Base-by-base conservation (phyloP, 2,113 vertebrate genomes). In the Chaetodon auriga region DNA sequence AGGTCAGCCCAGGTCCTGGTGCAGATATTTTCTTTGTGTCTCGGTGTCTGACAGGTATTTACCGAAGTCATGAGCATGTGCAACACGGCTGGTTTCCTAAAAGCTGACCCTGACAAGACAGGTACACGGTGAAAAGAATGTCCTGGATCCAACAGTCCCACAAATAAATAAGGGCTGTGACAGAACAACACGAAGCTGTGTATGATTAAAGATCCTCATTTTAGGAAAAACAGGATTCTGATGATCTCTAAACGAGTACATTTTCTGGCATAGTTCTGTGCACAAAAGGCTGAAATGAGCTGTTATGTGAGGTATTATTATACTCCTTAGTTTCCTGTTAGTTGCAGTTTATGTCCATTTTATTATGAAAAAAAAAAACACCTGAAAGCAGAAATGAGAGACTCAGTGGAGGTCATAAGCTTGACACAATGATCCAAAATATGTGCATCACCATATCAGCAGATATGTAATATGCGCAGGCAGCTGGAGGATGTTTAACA, bases 321-420 rank as follows among this genome's bases (percentile, higher is more conserved):
- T 69, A 16, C 81, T 86, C 68, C 16, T 80, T 8, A 60, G 79
- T 79, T 85, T 84, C 55, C 74, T 68, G 71, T 84, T 82, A 86
- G 76, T 86, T 90, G 85, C 66, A 87, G 55, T 82, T 58, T 57
- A 61, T 66, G 18, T 77, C 45, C 66, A 81, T 86, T 8, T 58
- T 89, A 63, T 87, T 82, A 63, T 30, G 82, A 71, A 83, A 62
- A 49, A 46, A 71, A 83, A 62, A 49, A 46, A 35, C 25, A 51
- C 18, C 66, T 25, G 51, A 81, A 2, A 46, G 60, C 2, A 53
- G 15, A 65, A 60, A 74, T 57, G 30, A 62, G n/a, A 62, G 63
- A 69, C 63, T 63, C 2, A 25, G 48, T 18, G 45, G 76, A 25
- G 35, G 8, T 30, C 45, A n/a, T 70, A 30, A 3, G 51, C 48